Evolutionary conservation across 2,888 invertebrate species (phyloP), one percentile per base, ranked within the genome.

Genomic region (Lasioglossum lativentre): DNA sequence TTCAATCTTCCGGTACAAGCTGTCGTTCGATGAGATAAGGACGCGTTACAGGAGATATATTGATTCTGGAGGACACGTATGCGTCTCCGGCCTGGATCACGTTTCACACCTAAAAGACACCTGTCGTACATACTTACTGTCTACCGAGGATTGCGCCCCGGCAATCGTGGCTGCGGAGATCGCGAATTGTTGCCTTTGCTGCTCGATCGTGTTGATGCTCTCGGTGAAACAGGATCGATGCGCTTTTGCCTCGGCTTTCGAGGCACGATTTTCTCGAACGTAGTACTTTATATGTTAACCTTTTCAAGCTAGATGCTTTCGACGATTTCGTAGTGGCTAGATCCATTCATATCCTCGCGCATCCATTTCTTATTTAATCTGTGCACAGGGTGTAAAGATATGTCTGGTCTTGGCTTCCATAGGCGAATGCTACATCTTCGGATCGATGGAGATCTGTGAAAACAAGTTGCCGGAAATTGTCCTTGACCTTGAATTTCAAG

Each of bases 121-220:
- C 80, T 84, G 89, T 86, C 88, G 80, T 89, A 87, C 83, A 87
- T 80, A 80, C 74, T 85, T 82, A 87, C 82, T 75, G 80, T 73
- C 56, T 70, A 12, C 42, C 71, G 40, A 78, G 45, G 59, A 78
- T 63, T 63, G 78, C 72, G 56, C 23, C 27, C 27, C 42, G 66
- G 52, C 70, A 76, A 80, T 80, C 56, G 42, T 12, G 23, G 38
- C 19, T 30, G 4, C 12, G 16, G 23, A 40, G 40, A n/a, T 71
- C 71, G 71, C 23, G 19, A 68, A 68, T 68, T 42, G 40, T 63
- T 34, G 19, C 5, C 8, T 8, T 30, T 14, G 19, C 27, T 0
- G 19, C 34, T 14, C 42, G 27, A 12, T 4, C 42, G 42, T 42
- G 42, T 47, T 4, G 45, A 76, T 34, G 45, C 23, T 34, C 4